phyloP scores from a whole-genome alignment of 2,797 vertebrate species.

The Anolis apletophallus region DNA sequence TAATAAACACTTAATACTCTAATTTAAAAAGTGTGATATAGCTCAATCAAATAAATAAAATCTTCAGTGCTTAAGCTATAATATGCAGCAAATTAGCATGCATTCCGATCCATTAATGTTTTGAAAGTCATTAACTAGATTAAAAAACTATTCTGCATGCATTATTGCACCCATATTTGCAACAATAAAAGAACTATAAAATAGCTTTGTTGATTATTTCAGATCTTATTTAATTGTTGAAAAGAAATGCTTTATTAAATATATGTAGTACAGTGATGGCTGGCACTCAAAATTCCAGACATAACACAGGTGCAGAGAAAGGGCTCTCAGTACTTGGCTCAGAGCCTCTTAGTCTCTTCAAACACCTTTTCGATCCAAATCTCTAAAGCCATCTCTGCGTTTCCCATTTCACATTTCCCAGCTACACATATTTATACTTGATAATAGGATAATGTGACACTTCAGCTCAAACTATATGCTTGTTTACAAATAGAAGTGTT shows the following conservation, averaged over 20 bases:
- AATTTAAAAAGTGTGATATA: background rate
- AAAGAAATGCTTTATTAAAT: background rate
- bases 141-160: too few relatives aligned
- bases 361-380: background rate
- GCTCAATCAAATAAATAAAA: background rate
- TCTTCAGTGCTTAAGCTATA: background rate
- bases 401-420: background rate
- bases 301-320: background rate
- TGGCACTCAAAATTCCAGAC: background rate
- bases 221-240: background rate
- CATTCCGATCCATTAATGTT: background rate
- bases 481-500: background rate
- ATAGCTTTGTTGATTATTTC: background rate
- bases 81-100: background rate
- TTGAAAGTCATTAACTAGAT: background rate
- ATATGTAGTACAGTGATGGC: background rate
- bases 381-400: too few relatives aligned
- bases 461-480: background rate
- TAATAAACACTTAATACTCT: background rate
- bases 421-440: background rate
- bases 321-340: background rate
- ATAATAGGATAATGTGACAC: background rate
- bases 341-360: background rate
- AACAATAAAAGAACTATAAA: background rate
- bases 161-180: background rate